These are phyloP conservation scores for Acanthopleura granulata DNA, from an alignment of 2,888 invertebrate species.

Conservation along the genomic window DNA sequence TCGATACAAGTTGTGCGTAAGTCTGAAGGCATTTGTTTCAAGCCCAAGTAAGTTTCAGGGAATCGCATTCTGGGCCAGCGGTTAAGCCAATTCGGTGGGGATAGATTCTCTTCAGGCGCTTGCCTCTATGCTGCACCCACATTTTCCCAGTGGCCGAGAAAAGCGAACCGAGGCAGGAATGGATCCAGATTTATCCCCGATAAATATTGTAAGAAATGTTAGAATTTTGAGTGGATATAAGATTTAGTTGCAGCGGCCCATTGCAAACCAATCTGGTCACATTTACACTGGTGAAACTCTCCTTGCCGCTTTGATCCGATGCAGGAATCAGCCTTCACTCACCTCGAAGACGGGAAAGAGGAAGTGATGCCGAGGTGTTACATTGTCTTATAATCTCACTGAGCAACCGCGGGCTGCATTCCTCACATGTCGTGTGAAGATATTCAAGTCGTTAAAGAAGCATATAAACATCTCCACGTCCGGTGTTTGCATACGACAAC, in stretches of 20 bases:
- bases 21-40: no score
- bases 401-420: background rate
- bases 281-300: slow-evolving; percentile 1
- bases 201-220: slow-evolving; percentile 1
- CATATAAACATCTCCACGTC: slow-evolving; percentile 8
- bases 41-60: no score
- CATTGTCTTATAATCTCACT: background rate
- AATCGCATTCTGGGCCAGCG: no score
- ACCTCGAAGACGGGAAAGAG: background rate
- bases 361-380: background rate
- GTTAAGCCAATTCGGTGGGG: no score
- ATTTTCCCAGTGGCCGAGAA: no score
- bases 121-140: no score
- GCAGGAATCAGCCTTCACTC: no score
- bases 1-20: no score
- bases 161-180: background rate
- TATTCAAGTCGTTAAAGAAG: slow-evolving; percentile 10
- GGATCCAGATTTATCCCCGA: background rate
- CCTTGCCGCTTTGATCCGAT: no score
- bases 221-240: slow-evolving; percentile 4
- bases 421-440: slow-evolving; percentile 15
- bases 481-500: background rate
- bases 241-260: background rate
- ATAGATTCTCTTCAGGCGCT: no score
- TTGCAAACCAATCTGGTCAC: background rate